Evolutionary conservation across 1,140 invertebrate species (phyloP).

Genomic region (Magallana ariakensis): DNA sequence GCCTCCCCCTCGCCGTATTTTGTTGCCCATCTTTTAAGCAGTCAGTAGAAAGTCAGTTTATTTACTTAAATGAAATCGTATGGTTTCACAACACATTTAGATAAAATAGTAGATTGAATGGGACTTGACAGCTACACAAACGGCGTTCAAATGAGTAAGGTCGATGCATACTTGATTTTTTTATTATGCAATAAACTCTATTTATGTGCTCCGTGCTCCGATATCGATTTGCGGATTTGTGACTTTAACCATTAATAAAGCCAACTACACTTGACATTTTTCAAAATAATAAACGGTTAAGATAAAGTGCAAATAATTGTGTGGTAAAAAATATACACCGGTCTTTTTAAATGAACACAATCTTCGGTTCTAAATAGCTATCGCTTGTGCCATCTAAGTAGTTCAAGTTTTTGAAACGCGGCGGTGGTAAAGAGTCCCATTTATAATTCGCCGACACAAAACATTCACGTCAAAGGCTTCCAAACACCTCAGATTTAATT

Average conservation of each 20-base stretch:
- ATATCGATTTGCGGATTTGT: neutral
- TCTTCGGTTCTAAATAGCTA: neutral
- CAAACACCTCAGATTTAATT: neutral
- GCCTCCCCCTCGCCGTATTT: too few relatives aligned
- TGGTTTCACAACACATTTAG: too few relatives aligned
- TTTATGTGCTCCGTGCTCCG: too few relatives aligned
- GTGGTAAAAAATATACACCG: neutral
- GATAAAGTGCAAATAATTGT: constrained; percentile 16
- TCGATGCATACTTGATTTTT: too few relatives aligned
- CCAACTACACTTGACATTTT: neutral
- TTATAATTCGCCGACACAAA: neutral
- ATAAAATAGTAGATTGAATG: too few relatives aligned
- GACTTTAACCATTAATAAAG: constrained; percentile 3
- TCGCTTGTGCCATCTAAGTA: neutral
- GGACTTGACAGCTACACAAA: too few relatives aligned
- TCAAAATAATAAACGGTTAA: constrained; percentile 10
- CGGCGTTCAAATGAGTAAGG: too few relatives aligned
- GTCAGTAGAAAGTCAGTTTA: too few relatives aligned
- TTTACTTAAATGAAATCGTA: too few relatives aligned
- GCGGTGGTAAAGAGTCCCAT: constrained; percentile 10
- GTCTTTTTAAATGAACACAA: neutral
- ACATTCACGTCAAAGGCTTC: neutral
- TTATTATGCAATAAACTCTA: too few relatives aligned
- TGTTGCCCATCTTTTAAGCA: too few relatives aligned
- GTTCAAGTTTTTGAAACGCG: constrained; percentile 7